Base-by-base conservation (phyloP, 2,797 vertebrate genomes). In the Enteromius fasciolatus region DNA sequence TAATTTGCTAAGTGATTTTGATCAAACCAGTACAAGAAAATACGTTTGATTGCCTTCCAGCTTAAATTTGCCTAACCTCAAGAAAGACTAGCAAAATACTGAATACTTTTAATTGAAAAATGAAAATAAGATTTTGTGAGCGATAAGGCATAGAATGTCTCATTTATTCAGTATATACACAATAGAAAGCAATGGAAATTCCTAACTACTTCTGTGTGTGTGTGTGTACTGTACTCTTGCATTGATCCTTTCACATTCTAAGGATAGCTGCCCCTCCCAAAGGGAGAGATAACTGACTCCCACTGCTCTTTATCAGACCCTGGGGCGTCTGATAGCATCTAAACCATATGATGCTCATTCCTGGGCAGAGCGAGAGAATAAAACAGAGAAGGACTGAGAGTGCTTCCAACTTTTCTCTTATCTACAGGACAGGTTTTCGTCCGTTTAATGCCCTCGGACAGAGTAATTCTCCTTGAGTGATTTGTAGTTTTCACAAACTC, bases 281-380 rank as follows among this genome's bases (percentile, higher is more conserved):
- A 50, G 76, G 48, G 76, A 88, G 87, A 90, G 86, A 80, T 72
- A 82, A 84, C 84, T 87, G 86, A 92, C 91, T 91, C 92, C 89
- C 87, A 83, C 63, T 18, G 69, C 89, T 86, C 90, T 88, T 11
- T 67, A 80, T 88, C 76, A 85, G 85, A 85, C 89, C 91, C 90
- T 90, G 90, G 89, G 88, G 91, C 89, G 87, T 93, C 91, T 88
- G 92, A 92, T 90, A 84, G 88, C 90, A 93, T 91, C 86, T 88
- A 91, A 92, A 93, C 89, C 92, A 94, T 92, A 93, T 92, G 90
- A 91, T 86, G 75, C 63, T 82, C 41, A 88, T 87, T 86, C 88
- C 90, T 84, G 83, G 46, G 33, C 28, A 66, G 50, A 82, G 89
- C 73, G 88, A 87, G 28, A 88, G 81, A 72, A 66, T 59, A 73